Conservation (phyloP, 2,888 invertebrate genomes). For the Laothoe populi region DNA sequence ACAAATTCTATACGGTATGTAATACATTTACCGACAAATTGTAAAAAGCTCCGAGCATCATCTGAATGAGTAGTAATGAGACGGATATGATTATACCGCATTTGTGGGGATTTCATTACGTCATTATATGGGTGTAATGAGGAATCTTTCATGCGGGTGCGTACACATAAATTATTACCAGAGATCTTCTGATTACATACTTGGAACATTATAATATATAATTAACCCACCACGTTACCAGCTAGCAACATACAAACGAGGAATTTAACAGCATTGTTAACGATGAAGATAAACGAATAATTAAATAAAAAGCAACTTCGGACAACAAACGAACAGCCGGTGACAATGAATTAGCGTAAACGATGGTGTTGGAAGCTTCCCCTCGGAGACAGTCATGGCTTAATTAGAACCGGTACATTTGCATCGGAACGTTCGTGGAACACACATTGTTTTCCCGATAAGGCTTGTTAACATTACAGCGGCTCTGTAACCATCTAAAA, state of each 20-base stretch:
- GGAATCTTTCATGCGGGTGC: slow-evolving; percentile 34
- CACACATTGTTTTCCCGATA: slow-evolving; percentile 65
- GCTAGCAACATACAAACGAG: neutral
- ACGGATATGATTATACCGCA: slow-evolving; percentile 50
- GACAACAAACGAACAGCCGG: slow-evolving; percentile 26
- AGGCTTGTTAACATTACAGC: slow-evolving; percentile 54
- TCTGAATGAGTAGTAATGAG: slow-evolving; percentile 52
- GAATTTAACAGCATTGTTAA: neutral
- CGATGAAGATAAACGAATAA: slow-evolving; percentile 19
- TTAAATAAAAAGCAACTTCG: slow-evolving; percentile 16
- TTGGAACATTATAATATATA: slow-evolving; percentile 48
- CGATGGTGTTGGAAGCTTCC: slow-evolving; percentile 31
- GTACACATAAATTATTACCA: slow-evolving; percentile 43
- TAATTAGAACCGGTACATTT: slow-evolving; percentile 63
- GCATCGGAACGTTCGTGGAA: slow-evolving; percentile 57
- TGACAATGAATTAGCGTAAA: slow-evolving; percentile 22
- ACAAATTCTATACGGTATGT: too few species aligned
- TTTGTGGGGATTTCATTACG: slow-evolving; percentile 55
- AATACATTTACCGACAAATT: slow-evolving; percentile 30
- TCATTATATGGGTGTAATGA: slow-evolving; percentile 51
- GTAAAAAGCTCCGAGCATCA: slow-evolving; percentile 28
- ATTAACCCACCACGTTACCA: slow-evolving; percentile 40
- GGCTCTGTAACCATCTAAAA: slow-evolving; percentile 36
- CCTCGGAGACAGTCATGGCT: slow-evolving; percentile 50
- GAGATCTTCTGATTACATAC: slow-evolving; percentile 45